phyloP scores from a whole-genome alignment of 2,888 invertebrate species.

The Catotricha subobsoleta region DNA sequence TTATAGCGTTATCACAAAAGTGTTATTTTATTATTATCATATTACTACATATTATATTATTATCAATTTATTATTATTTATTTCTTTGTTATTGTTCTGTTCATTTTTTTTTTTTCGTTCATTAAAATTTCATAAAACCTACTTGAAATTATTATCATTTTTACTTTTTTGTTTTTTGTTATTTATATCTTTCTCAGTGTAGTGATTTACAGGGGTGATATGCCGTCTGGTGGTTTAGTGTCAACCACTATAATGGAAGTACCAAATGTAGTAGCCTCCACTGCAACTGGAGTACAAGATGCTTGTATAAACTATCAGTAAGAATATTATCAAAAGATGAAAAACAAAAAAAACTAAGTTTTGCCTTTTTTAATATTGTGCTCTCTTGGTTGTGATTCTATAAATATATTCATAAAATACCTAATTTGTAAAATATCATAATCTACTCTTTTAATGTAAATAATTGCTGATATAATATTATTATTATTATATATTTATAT shows the following conservation, averaged over 20 bases:
- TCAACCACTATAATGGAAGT: slow-evolving; percentile 5
- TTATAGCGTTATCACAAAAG: not conserved
- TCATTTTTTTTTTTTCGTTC: not conserved
- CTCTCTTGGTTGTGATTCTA: slow-evolving; percentile 4
- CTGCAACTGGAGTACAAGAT: slow-evolving; percentile 11
- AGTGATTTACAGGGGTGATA: slow-evolving; percentile 24
- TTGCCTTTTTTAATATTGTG: slow-evolving; percentile 2
- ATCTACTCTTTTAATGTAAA: too few species aligned
- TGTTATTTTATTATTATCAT: not conserved
- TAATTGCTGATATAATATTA: too few species aligned
- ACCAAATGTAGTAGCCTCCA: slow-evolving; percentile 7
- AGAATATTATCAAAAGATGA: slow-evolving; percentile 12
- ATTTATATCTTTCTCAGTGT: slow-evolving; percentile 18
- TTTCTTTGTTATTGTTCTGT: not conserved
- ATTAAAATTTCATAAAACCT: not conserved
- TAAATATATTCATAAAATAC: slow-evolving; percentile 1
- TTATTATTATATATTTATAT: too few species aligned
- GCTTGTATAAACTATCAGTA: slow-evolving; percentile 17
- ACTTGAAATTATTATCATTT: too few species aligned
- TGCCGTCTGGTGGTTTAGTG: slow-evolving; percentile 15
- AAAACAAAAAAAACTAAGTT: not conserved
- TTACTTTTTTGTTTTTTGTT: slow-evolving; percentile 2
- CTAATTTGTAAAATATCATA: too few species aligned
- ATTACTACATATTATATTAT: not conserved
- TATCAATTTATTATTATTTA: not conserved